Percentiles rank a stretch among this genome's conserved stretches.
Evolutionary conservation across 1,140 invertebrate genomes (phyloP).

Genomic region (Sarcophaga bullata): DNA sequence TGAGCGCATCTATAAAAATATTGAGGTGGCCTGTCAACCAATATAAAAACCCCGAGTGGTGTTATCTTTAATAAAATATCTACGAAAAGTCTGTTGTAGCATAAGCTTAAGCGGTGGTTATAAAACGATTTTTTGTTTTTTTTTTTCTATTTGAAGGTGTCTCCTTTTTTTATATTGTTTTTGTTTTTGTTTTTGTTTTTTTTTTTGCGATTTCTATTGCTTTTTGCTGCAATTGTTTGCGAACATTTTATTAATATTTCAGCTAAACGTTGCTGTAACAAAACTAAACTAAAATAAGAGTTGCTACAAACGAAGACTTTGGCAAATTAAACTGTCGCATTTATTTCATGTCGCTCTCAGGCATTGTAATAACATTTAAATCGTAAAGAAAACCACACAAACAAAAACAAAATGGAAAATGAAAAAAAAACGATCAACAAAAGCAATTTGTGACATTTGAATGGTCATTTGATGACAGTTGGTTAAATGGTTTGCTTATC

Average conservation of each 20-base stretch:
- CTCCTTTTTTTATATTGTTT: no score
- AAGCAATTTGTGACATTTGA: slow-evolving; percentile 66
- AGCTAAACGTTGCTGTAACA: no score
- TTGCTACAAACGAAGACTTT: slow-evolving; percentile 40
- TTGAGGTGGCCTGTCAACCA: slow-evolving; percentile 30
- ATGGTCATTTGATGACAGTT: slow-evolving; percentile 52
- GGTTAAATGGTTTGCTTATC: background rate
- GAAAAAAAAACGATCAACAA: slow-evolving; percentile 42
- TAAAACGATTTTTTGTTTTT: no score
- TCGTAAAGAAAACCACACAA: background rate
- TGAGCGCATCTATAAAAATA: slow-evolving; percentile 12
- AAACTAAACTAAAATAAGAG: background rate
- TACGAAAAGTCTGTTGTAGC: background rate
- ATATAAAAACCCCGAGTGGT: slow-evolving; percentile 34
- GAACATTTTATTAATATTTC: background rate
- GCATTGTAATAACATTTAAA: slow-evolving; percentile 45
- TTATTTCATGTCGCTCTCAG: slow-evolving; percentile 61
- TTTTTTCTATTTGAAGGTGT: slow-evolving; percentile 2
- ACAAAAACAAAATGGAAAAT: no score
- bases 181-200: background rate
- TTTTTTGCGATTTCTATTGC: background rate
- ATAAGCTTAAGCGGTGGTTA: background rate
- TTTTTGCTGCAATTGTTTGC: background rate
- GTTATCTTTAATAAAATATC: slow-evolving; percentile 38
- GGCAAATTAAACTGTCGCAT: slow-evolving; percentile 66